Base-by-base conservation (phyloP, 2,888 invertebrate species). In the Heteromyza rotundicornis region DNA sequence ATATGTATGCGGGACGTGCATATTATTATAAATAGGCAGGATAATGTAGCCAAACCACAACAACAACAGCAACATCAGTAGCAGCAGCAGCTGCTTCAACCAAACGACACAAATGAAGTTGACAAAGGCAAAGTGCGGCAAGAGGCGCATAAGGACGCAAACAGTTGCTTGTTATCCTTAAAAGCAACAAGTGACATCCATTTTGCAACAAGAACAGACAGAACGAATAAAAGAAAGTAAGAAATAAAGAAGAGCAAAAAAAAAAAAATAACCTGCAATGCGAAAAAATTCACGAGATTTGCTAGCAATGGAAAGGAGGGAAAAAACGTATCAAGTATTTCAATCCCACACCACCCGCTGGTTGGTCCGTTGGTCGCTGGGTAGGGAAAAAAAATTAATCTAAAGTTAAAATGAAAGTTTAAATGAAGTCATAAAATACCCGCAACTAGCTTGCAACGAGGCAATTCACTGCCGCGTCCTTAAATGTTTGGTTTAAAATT, bases 401-500 rank as follows among this genome's bases (percentile, higher is more conserved):
- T 14, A 54, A 40, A 54, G 54, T 54, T 54, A 20, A 35, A 54
- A 54, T 54, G 14, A 54, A 54, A 54, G 35, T 54, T 54, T 20
- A 54, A 54, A 54, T 36, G 54, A 54, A 36, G 19, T 36, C 14
- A 54, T 54, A 54, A 54, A 54, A 35, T 36, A 54, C 23, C 7
- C 52, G 17, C 10, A 10, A 40, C 40, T 40, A 10, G 5, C n/a
- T n/a, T 40, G 10, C 10, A 10, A 40, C 16, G 2, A 10, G 40
- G 14, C 16, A 2, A 3, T 7, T 3, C 40, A 7, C 14, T 7
- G 40, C 40, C 27, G 27, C 27, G 27, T 7, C 7, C 10, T 27
- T 14, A 40, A 40, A 7, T 7, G 8, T 40, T 40, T 40, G 40
- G 40, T 32, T 27, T 16, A 24, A 2, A 17, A 32, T 53, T 53